These are phyloP conservation scores for Auanema freiburgensis DNA, from an alignment of 2,888 invertebrate species.

Conservation along the genomic window DNA sequence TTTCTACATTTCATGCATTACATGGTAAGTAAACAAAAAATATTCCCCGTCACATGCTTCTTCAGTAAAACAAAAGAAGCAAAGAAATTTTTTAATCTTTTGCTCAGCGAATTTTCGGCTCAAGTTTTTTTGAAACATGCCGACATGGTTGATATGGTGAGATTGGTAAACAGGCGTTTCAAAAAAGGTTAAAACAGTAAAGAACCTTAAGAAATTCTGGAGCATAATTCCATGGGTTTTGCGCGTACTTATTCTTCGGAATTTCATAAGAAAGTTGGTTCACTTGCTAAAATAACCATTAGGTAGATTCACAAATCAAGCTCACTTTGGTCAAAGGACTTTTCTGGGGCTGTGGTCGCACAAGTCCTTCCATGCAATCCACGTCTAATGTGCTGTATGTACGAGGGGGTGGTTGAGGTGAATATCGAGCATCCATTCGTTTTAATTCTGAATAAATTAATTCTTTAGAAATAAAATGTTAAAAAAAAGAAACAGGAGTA, in stretches of 20 bases:
- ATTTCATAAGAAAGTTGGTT: constrained; percentile 63
- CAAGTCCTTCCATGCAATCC: constrained; percentile 45
- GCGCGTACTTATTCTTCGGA: constrained; percentile 62
- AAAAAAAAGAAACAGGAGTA: too few relatives aligned
- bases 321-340: constrained; percentile 56
- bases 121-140: too few relatives aligned
- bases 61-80: not conserved
- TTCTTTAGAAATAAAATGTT: too few relatives aligned
- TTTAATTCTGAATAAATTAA: too few relatives aligned
- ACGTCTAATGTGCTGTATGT: constrained; percentile 38
- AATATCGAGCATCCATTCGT: constrained; percentile 9
- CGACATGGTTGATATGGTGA: too few relatives aligned
- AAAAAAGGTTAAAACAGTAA: too few relatives aligned
- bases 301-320: constrained; percentile 4
- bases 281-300: constrained; percentile 58
- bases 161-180: too few relatives aligned
- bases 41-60: not conserved
- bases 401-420: constrained; percentile 39
- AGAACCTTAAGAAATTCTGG: constrained; percentile 62
- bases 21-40: not conserved
- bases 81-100: too few relatives aligned
- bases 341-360: constrained; percentile 46
- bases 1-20: too few relatives aligned
- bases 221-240: constrained; percentile 63
- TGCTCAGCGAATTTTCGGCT: not conserved